Evolutionary conservation across 2,888 invertebrate genomes (phyloP).

Genomic region (Drosophila pegasa): DNA sequence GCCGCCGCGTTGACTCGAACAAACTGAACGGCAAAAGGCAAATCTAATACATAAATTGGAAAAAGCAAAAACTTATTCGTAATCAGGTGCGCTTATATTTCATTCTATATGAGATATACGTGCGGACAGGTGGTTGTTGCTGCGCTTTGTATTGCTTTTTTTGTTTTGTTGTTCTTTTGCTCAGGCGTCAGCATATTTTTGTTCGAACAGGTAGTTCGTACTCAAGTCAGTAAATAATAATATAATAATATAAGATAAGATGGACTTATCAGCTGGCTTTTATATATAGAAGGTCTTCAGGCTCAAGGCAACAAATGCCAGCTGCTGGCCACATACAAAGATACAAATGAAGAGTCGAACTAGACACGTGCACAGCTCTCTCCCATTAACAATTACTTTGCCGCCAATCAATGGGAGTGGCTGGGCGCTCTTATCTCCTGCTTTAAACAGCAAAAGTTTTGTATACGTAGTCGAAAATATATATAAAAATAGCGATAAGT

Average conservation of each 20-base stretch:
- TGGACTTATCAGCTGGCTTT: conserved; percentile 38
- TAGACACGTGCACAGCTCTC: conserved; percentile 1
- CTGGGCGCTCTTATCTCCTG: conserved; percentile 50
- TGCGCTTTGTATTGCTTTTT: conserved; percentile 51
- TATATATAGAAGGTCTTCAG: conserved; percentile 6
- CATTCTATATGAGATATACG: conserved; percentile 56
- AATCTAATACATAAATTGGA: conserved; percentile 62
- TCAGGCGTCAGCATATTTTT: conserved; percentile 64
- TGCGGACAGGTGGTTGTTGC: conserved; percentile 33
- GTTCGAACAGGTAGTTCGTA: conserved; percentile 24
- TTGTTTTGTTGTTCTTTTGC: conserved; percentile 31
- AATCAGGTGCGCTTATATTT: conserved; percentile 67
- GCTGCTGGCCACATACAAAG: neutral
- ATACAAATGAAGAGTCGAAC: neutral
- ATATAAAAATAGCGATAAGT: conserved; percentile 30
- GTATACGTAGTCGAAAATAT: conserved; percentile 60
- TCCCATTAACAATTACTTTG: neutral
- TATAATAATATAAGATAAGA: conserved; percentile 47
- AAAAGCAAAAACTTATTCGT: conserved; percentile 62
- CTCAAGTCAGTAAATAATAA: conserved; percentile 31
- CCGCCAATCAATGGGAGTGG: conserved; percentile 9
- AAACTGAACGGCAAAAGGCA: conserved; percentile 54
- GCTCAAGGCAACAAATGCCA: neutral
- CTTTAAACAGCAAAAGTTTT: conserved; percentile 39
- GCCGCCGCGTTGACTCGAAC: conserved; percentile 31